These are phyloP conservation scores for Nephrotoma appendiculata DNA, from an alignment of 2,888 invertebrate species.

Conservation along the genomic window DNA sequence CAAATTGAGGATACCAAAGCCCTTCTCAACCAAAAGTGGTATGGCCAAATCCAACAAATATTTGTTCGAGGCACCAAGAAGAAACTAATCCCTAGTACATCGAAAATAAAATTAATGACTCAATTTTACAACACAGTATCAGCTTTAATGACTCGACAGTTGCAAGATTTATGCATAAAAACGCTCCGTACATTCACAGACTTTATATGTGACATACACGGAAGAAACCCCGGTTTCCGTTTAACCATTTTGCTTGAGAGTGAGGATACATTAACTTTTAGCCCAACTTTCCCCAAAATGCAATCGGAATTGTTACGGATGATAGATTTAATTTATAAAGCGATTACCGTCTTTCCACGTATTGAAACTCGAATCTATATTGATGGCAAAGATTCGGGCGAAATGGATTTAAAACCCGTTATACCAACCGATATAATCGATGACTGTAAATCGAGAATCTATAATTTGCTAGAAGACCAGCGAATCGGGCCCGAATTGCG, in stretches of 20 bases:
- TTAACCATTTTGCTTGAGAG: conserved; percentile 27
- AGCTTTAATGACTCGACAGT: conserved; percentile 74
- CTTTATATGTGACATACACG: conserved; percentile 62
- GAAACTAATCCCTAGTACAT: conserved; percentile 49
- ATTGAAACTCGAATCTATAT: conserved; percentile 56
- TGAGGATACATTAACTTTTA: conserved; percentile 47
- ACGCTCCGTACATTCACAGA: conserved; percentile 66
- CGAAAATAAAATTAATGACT: conserved; percentile 47
- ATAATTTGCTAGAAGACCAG: conserved; percentile 51
- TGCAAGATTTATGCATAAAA: conserved; percentile 65
- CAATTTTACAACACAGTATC: conserved; percentile 76
- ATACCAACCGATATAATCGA: conserved; percentile 56
- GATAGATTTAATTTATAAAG: conserved; percentile 59
- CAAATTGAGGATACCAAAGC: conserved; percentile 54
- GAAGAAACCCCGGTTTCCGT: conserved; percentile 53
- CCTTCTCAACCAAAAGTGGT: conserved; percentile 42
- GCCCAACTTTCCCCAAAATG: conserved; percentile 62
- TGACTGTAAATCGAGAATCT: conserved; percentile 43
- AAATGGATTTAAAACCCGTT: conserved; percentile 38
- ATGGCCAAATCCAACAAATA: conserved; percentile 26
- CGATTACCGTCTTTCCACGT: conserved; percentile 56
- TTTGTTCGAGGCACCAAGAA: conserved; percentile 46
- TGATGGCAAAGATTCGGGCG: conserved; percentile 21
- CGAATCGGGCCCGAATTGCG: conserved; percentile 57
- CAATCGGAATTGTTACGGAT: conserved; percentile 51